Evolutionary conservation across 2,113 vertebrate genomes (phyloP).

Genomic region (Nicator chloris): DNA sequence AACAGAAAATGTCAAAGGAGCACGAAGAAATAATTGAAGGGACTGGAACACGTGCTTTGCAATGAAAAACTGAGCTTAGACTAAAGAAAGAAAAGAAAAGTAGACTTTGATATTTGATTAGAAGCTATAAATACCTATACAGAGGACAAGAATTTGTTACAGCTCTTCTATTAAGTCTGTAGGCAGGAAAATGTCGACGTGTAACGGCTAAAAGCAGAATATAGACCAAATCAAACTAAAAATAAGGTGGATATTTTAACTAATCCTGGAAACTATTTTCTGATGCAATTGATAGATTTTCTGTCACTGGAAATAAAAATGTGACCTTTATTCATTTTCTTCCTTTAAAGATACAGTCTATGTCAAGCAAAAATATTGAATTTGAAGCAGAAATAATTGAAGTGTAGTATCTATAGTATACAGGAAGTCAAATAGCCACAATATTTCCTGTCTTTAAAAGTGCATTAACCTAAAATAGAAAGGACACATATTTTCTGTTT

Average conservation of each 20-base stretch:
- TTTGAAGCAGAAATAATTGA: conserved; percentile 48
- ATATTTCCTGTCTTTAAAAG: conserved; percentile 29
- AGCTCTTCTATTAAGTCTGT: background rate
- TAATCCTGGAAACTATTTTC: conserved; percentile 47
- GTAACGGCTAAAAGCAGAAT: conserved; percentile 22
- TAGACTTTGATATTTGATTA: background rate
- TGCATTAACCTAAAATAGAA: conserved; percentile 45
- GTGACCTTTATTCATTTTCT: conserved; percentile 42
- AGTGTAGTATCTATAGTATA: background rate
- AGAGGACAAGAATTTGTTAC: background rate
- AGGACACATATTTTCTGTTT: background rate
- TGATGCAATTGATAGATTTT: conserved; percentile 45
- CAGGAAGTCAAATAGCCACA: conserved; percentile 32
- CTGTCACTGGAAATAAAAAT: conserved; percentile 45
- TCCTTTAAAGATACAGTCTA: background rate
- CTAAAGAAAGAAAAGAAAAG: background rate
- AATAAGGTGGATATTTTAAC: conserved; percentile 45
- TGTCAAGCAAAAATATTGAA: conserved; percentile 45
- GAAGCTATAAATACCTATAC: background rate
- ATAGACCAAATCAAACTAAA: conserved; percentile 32
- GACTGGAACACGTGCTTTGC: background rate
- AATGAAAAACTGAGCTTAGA: background rate
- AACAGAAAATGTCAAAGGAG: background rate
- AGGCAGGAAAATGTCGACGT: background rate
- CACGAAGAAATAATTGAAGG: background rate